Base-by-base conservation (phyloP, 2,797 vertebrate species). In the Lepidocolaptes lacrymiger region DNA sequence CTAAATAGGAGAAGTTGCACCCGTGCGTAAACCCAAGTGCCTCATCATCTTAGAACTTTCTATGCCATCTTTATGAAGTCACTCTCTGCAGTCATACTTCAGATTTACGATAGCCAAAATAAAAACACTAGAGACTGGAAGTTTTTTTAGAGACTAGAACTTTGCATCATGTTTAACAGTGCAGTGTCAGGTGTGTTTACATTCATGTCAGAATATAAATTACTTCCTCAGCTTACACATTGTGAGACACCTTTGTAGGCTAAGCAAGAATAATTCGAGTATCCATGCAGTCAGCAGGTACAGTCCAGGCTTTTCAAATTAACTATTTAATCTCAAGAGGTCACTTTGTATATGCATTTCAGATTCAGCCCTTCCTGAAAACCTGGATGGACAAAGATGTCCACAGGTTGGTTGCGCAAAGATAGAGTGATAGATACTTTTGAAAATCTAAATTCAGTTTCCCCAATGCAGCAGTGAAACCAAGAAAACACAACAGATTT, bases 401-500 rank as follows among this genome's bases (percentile, higher is more conserved):
- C 46, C 76, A 52, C 30, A 58, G 4, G 2, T 17, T 73, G 12
- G 3, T 22, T 24, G 1, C 37, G 15, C 5, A 82, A 91, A 64
- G 6, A 23, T 37, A 27, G 43, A 76, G 17, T 7, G 2, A 37
- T 26, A 34, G 26, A 2, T 41, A 22, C 26, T 73, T 52, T 32
- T 30, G 12, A 67, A 80, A 83, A 67, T 22, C 54, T 74, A 85
- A 68, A 83, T 41, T 73, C 48, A 58, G 7, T 3, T 80, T 94
- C 55, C 83, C 43, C 32, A 83, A 43, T 64, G 41, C 55, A 64
- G 37, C 55, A 76, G 26, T 68, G 67, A 49, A 89, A 87, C 17
- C 56, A 61, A 46, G 32, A 89, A 94, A 85, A 69, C 48, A 58
- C 52, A 95, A 92, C 82, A 73, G 66, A 95, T 90, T 14, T 72